Evolutionary conservation across 92 coral and sea anemone genomes (phyloP).

Genomic region (Montipora capitata): DNA sequence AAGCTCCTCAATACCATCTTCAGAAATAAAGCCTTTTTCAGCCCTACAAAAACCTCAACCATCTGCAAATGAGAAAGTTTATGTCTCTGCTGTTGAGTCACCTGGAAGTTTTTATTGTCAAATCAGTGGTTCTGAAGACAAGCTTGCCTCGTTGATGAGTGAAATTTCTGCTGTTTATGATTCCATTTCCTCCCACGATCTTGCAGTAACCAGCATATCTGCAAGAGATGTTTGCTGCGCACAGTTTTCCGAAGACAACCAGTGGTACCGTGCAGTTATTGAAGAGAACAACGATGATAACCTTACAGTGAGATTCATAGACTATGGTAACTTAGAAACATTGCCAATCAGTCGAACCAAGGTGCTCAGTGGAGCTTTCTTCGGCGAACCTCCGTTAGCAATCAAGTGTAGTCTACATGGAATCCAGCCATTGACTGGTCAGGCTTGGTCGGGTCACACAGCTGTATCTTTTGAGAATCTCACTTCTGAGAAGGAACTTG

Average conservation of each 20-base stretch:
- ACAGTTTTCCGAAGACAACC: conserved; percentile 82
- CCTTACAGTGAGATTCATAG: conserved; percentile 83
- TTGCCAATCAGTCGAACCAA: conserved; percentile 50
- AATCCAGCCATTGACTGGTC: conserved; percentile 41
- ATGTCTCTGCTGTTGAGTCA: conserved; percentile 84
- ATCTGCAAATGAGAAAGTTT: conserved; percentile 71
- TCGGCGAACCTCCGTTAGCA: conserved; percentile 76
- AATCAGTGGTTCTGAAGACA: conserved; percentile 83
- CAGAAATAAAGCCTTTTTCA: conserved; percentile 32
- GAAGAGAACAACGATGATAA: conserved; percentile 51
- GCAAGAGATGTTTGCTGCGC: conserved; percentile 88
- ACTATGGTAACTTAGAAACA: conserved; percentile 91
- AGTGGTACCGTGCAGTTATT: conserved; percentile 92
- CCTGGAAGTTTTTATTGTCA: conserved; percentile 89
- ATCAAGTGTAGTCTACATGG: conserved; percentile 82
- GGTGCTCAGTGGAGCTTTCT: conserved; percentile 56
- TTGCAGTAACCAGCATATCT: conserved; percentile 14
- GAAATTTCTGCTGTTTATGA: conserved; percentile 78
- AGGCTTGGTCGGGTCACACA: conserved; percentile 61
- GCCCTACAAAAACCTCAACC: conserved; percentile 48
- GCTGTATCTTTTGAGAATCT: conserved; percentile 51
- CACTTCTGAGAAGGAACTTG: conserved; percentile 73
- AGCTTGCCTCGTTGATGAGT: conserved; percentile 79
- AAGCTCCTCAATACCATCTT: conserved; percentile 9
- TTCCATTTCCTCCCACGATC: conserved; percentile 47